These are phyloP conservation scores for Actinernus sp. DNA, from an alignment of 92 coral and sea anemone genomes.

Conservation along the genomic window DNA sequence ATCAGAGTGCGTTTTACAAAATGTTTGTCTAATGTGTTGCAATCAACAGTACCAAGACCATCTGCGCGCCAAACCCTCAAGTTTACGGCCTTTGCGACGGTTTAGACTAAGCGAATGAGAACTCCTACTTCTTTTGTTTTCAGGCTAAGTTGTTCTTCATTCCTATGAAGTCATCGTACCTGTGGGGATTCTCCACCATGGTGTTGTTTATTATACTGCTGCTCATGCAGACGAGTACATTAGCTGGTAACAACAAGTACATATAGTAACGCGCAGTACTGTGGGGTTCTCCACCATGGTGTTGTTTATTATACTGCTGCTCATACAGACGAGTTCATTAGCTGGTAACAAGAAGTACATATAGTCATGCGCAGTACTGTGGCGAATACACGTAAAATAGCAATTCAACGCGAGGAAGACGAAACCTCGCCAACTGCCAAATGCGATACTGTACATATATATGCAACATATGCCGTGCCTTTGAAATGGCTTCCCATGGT, in stretches of 20 bases:
- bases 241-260: slow-evolving; percentile 76
- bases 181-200: slow-evolving; percentile 53
- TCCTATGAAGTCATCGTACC: slow-evolving; percentile 78
- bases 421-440: no score
- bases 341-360: slow-evolving; percentile 78
- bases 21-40: no score
- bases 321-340: slow-evolving; percentile 79
- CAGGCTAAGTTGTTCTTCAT: slow-evolving; percentile 88
- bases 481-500: no score
- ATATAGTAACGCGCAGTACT: slow-evolving; percentile 39
- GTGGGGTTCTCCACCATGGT: slow-evolving; percentile 49
- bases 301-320: slow-evolving; percentile 76
- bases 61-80: no score
- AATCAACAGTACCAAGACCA: no score
- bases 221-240: slow-evolving; percentile 77
- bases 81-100: no score
- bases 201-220: slow-evolving; percentile 76
- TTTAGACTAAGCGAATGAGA: neutral
- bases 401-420: no score
- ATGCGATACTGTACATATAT: no score
- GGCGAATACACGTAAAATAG: no score
- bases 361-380: no score
- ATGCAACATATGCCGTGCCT: no score
- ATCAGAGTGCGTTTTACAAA: no score
- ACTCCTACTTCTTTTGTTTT: neutral